These are phyloP conservation scores for Mamestra configurata DNA, from an alignment of 1,140 invertebrate genomes.

Conservation along the genomic window DNA sequence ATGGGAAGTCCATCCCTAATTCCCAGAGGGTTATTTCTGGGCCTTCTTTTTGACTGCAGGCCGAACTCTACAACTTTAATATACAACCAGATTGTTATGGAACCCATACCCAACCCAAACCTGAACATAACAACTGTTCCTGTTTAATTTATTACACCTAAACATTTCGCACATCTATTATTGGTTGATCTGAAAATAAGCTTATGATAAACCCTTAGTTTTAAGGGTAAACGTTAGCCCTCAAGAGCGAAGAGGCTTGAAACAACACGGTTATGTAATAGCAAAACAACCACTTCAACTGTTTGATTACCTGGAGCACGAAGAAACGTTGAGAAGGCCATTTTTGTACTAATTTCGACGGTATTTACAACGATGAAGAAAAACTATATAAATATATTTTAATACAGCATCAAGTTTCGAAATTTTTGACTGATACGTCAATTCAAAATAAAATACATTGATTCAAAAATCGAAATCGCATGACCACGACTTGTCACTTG, in stretches of 20 bases:
- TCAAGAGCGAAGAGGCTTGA: not conserved
- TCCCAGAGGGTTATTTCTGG: too few relatives aligned
- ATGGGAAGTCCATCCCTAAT: too few relatives aligned
- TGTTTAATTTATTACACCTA: too few relatives aligned
- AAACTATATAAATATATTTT: conserved; percentile 25
- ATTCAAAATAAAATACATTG: conserved; percentile 8
- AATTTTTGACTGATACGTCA: not conserved
- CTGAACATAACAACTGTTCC: too few relatives aligned
- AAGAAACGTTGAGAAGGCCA: conserved; percentile 77
- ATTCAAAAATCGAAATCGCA: conserved; percentile 17
- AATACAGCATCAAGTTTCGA: not conserved
- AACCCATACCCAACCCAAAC: too few relatives aligned
- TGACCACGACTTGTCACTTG: not conserved
- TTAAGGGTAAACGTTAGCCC: too few relatives aligned
- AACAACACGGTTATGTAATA: conserved; percentile 69
- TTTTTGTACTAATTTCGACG: conserved; percentile 45
- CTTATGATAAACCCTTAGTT: too few relatives aligned
- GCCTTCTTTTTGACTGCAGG: too few relatives aligned
- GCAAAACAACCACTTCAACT: conserved; percentile 51
- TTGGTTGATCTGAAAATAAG: too few relatives aligned
- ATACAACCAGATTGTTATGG: too few relatives aligned
- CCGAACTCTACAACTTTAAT: too few relatives aligned
- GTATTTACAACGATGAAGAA: not conserved
- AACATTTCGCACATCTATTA: too few relatives aligned
- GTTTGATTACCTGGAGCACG: conserved; percentile 69